Base-by-base conservation (phyloP, 2,113 vertebrate genomes). In the Ciconia stormi region DNA sequence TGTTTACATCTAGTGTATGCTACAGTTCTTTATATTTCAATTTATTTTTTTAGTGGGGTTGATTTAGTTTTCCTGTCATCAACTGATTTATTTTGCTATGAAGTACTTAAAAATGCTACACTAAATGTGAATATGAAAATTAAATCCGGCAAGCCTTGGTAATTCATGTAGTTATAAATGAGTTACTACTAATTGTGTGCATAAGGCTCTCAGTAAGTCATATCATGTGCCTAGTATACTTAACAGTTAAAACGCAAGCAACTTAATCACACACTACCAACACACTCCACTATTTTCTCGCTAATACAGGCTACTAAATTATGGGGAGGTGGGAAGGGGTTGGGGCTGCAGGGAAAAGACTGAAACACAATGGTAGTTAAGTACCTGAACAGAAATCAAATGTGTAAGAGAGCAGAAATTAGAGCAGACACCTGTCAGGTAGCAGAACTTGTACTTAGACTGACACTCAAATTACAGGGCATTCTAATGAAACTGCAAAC, bases 401-500 rank as follows among this genome's bases (percentile, higher is more conserved):
- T 0, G 7, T 13, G 27, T 53, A 55, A 66, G 61, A n/a, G 1
- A 70, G 17, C 3, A 62, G 30, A 32, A 66, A 11, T 26, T 20
- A 50, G 17, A 13, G 26, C 71, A 87, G 47, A 62, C 22, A 36
- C n/a, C 44, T 23, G n/a, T 15, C 76, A 46, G 36, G 40, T 1
- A 59, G 42, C 23, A 46, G 55, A 27, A 70, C 40, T 11, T 20
- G 34, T 4, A 34, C 61, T 52, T 4, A 40, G 11, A 22, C 26
- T 16, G 69, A 50, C 27, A 32, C 61, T 16, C 2, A 0, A 34
- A 34, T 4, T 16, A 30, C 63, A 58, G 20, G 2, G 27, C 22
- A 13, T 62, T 6, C 18, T 13, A 34, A 29, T 9, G 20, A 47
- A 81, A 47, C 49, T 3, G 13, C 46, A 12, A 10, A 71, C 40